Evolutionary conservation across 2,113 vertebrate genomes (phyloP).

Genomic region (Forbesichthys agassizii): DNA sequence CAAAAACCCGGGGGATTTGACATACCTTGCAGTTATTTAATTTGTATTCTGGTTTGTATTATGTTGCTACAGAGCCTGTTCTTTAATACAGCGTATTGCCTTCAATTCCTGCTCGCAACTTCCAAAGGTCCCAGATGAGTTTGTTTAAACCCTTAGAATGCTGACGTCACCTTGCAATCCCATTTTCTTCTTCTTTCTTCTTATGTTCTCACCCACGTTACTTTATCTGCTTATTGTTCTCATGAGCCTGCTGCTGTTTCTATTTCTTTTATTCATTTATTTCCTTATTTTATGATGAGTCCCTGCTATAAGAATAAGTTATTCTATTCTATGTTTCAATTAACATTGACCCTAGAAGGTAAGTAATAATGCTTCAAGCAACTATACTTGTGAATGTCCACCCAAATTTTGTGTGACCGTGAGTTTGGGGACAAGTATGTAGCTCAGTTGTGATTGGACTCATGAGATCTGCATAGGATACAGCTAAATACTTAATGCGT

Average conservation of each 20-base stretch:
- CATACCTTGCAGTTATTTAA: constrained; percentile 37
- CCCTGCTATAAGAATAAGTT: constrained; percentile 16
- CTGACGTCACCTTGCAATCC: constrained; percentile 45
- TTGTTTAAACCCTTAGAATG: constrained; percentile 73
- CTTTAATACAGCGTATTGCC: constrained; percentile 22
- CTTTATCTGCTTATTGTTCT: constrained; percentile 1
- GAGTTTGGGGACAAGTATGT: constrained; percentile 49
- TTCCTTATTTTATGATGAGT: constrained; percentile 10
- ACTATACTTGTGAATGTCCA: constrained; percentile 53
- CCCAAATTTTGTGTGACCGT: background rate
- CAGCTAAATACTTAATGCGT: background rate
- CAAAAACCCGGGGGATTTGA: constrained; percentile 64
- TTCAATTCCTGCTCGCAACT: constrained; percentile 28
- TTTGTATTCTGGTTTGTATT: constrained; percentile 45
- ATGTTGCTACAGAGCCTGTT: constrained; percentile 25
- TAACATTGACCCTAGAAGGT: constrained; percentile 41
- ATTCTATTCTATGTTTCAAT: background rate
- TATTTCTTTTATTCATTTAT: constrained; percentile 14
- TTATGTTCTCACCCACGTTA: constrained; percentile 1
- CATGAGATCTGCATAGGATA: background rate
- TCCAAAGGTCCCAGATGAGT: constrained; percentile 45
- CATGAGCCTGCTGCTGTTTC: constrained; percentile 8
- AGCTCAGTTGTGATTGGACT: background rate
- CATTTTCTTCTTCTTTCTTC: constrained; percentile 28
- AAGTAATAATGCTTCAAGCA: constrained; percentile 52